phyloP scores from a whole-genome alignment of 2,797 vertebrate species.

The Sebastes taczanowskii region DNA sequence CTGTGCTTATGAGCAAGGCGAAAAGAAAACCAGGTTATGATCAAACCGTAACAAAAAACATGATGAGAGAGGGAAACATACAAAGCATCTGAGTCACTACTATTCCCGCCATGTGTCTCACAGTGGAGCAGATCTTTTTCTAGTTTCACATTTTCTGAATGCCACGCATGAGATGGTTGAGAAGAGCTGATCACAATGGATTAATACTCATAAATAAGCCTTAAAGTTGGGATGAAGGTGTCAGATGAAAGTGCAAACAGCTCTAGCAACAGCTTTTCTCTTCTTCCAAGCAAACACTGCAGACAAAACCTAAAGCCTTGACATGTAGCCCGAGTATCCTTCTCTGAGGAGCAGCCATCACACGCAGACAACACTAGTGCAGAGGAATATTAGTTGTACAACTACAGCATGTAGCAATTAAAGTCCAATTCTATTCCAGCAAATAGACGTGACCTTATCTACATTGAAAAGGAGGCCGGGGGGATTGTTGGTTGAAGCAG shows the following conservation, averaged over 20 bases:
- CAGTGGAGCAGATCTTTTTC: slow-evolving; percentile 10
- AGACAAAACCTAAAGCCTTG: slow-evolving; percentile 22
- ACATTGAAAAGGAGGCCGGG: slow-evolving; percentile 34
- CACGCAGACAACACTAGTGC: slow-evolving; percentile 45
- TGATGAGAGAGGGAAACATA: neutral
- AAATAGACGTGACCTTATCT: slow-evolving; percentile 60
- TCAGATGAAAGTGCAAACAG: slow-evolving; percentile 57
- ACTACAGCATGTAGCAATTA: slow-evolving; percentile 58
- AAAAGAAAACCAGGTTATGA: slow-evolving; percentile 23
- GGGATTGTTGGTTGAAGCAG: slow-evolving; percentile 41
- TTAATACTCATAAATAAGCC: slow-evolving; percentile 39
- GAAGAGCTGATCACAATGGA: slow-evolving; percentile 24
- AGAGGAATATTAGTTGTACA: slow-evolving; percentile 47
- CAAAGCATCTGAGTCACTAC: slow-evolving; percentile 5
- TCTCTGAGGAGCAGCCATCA: slow-evolving; percentile 32
- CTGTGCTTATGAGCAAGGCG: slow-evolving; percentile 13
- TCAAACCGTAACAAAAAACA: slow-evolving; percentile 16
- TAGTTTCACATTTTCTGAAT: slow-evolving; percentile 41
- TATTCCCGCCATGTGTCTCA: neutral
- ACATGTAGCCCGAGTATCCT: slow-evolving; percentile 19
- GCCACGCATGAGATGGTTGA: slow-evolving; percentile 14
- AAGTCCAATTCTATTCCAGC: slow-evolving; percentile 54
- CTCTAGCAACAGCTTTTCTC: slow-evolving; percentile 28
- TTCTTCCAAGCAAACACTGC: slow-evolving; percentile 12
- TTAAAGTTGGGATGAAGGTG: slow-evolving; percentile 30